These are phyloP conservation scores for Vulpes ferrilata DNA, from an alignment of 2,113 vertebrate species.

Conservation along the genomic window DNA sequence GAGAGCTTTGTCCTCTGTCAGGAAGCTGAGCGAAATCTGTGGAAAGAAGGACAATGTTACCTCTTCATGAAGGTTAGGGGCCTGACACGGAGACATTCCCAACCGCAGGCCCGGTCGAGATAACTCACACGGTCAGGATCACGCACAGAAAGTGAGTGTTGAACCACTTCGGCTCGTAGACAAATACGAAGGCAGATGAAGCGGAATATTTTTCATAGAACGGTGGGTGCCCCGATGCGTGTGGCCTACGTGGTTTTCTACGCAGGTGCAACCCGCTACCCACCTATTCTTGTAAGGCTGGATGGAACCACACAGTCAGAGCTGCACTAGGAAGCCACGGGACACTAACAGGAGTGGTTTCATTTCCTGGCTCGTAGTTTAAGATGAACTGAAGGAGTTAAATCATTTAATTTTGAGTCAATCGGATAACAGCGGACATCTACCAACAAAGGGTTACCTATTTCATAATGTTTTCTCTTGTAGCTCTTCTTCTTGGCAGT, in stretches of 20 bases:
- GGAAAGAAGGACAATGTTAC: too few relatives aligned
- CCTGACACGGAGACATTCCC: background rate
- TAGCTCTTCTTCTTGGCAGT: background rate
- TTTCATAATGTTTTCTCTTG: constrained; percentile 46
- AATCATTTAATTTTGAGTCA: constrained; percentile 41
- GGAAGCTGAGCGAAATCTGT: constrained; percentile 4
- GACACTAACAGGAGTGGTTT: background rate
- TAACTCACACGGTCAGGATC: background rate
- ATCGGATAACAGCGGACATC: constrained; percentile 21
- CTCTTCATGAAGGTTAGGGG: background rate
- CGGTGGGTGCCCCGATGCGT: background rate
- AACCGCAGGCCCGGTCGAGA: background rate
- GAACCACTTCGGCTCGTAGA: background rate
- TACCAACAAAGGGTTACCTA: background rate
- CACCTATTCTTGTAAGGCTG: background rate
- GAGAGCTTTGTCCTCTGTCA: background rate
- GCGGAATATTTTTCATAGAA: background rate
- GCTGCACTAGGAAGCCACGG: background rate
- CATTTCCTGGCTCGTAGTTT: constrained; percentile 16
- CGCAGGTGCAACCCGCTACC: background rate
- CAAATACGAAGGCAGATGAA: background rate
- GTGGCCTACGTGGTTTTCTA: background rate
- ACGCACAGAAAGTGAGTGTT: background rate
- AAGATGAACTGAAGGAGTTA: background rate
- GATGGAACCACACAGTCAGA: background rate